Conservation (phyloP, 2,113 vertebrate species). For the Psittacara wagleri region DNA sequence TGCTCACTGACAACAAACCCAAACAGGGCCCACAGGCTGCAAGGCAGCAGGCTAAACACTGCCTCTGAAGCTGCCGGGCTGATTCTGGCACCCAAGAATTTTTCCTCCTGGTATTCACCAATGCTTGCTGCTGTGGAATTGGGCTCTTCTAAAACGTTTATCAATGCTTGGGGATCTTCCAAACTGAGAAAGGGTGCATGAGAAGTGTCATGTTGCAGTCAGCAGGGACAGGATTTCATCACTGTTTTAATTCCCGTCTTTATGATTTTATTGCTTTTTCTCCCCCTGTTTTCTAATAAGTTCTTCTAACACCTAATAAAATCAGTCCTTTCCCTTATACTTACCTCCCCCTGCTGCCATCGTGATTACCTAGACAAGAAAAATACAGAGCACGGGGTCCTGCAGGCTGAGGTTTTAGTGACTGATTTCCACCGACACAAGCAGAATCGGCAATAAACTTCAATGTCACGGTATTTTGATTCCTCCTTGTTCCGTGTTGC, state of each 20-base stretch:
- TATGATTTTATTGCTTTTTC: background rate
- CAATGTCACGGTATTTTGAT: conserved; percentile 53
- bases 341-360: conserved; percentile 68
- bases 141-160: conserved; percentile 51
- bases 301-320: conserved; percentile 54
- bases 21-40: conserved; percentile 47
- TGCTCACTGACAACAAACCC: conserved; percentile 39
- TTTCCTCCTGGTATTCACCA: background rate
- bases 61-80: conserved; percentile 17
- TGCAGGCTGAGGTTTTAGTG: conserved; percentile 45
- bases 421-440: conserved; percentile 59
- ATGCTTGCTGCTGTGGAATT: background rate
- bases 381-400: conserved; percentile 50
- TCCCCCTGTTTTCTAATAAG: conserved; percentile 42
- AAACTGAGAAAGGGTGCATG: conserved; percentile 19
- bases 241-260: conserved; percentile 16
- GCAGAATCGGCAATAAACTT: conserved; percentile 55
- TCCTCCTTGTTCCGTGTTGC: background rate
- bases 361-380: conserved; percentile 41
- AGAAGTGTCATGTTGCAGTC: conserved; percentile 25
- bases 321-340: conserved; percentile 53
- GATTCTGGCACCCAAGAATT: background rate
- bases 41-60: background rate
- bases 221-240: conserved; percentile 39
- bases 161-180: conserved; percentile 60